phyloP scores from a whole-genome alignment of 2,888 invertebrate genomes.

The Eilema griseolum region DNA sequence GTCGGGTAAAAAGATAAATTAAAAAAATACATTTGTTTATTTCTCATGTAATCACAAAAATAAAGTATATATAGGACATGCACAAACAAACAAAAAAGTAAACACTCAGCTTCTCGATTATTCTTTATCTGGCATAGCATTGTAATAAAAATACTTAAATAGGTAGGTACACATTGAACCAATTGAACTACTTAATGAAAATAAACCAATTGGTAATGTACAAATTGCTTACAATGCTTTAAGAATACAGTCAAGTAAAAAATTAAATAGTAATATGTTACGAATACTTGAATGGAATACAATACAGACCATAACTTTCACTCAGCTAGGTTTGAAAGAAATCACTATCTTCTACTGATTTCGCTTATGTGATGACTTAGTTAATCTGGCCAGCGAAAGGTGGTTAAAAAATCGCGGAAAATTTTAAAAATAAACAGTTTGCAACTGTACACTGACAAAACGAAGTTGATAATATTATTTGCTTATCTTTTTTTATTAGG shows the following conservation, averaged over 20 bases:
- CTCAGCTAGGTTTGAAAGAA: neutral
- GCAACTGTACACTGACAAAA: too few relatives aligned
- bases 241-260: neutral
- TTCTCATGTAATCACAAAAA: too few relatives aligned
- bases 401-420: too few relatives aligned
- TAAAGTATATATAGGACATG: too few relatives aligned
- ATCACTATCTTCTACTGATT: neutral
- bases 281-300: neutral
- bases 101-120: neutral
- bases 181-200: constrained; percentile 12
- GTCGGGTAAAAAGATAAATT: too few relatives aligned
- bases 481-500: too few relatives aligned
- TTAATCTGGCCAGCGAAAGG: too few relatives aligned
- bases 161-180: neutral
- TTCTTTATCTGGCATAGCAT: neutral
- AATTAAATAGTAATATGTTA: neutral
- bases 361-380: too few relatives aligned
- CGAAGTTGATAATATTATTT: too few relatives aligned
- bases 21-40: too few relatives aligned
- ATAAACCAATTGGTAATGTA: neutral
- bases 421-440: too few relatives aligned
- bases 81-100: neutral
- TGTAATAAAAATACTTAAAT: neutral
- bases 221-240: neutral
- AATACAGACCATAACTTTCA: neutral